Base-by-base conservation (phyloP, 2,797 vertebrate genomes). In the Rhincodon typus region DNA sequence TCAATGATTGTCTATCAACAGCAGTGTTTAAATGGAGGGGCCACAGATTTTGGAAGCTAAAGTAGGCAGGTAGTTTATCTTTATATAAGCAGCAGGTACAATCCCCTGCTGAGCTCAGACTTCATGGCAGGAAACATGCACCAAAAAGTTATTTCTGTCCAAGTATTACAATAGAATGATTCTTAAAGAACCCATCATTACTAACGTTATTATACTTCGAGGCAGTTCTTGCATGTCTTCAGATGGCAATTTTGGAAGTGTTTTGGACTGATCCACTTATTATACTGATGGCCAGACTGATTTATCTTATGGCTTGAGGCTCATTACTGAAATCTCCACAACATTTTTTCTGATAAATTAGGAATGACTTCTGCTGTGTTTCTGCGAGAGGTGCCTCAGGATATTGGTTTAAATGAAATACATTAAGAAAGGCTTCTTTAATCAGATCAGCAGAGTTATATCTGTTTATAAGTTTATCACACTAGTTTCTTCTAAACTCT, bases 21-120 rank as follows among this genome's bases (percentile, higher is more conserved):
- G 96, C 96, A 95, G 86, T 0, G 96, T 96, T 97, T 97, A 97
- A 97, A 96, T 96, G 96, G 96, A 97, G 96, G 12, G 93, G 12
- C 5, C 96, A 96, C 95, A 96, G 57, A 15, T 67, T 96, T 95
- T 95, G 95, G 96, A 94, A 94, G 95, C 53, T 86, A 38, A 72
- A 96, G 94, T 96, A 95, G 96, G 97, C 96, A 13, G 82, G 34
- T 21, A n/a, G 79, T 84, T 96, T 90, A 67, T 96, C 96, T 94
- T 94, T 66, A 27, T 77, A 57, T 38, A 94, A 88, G 86, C 25
- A 94, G 7, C 0, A 0, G 82, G 69, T 10, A 0, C 57, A 74
- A 67, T 77, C 95, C 88, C n/a, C 72, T 79, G 42, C 34, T 77
- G 96, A 86, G 96, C n/a, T 91, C 87, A 96, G 0, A 3, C 27